Percentiles rank a stretch among this genome's conserved stretches.
phyloP scores from a whole-genome alignment of 2,888 invertebrate species.

The Crocallis elinguaria region DNA sequence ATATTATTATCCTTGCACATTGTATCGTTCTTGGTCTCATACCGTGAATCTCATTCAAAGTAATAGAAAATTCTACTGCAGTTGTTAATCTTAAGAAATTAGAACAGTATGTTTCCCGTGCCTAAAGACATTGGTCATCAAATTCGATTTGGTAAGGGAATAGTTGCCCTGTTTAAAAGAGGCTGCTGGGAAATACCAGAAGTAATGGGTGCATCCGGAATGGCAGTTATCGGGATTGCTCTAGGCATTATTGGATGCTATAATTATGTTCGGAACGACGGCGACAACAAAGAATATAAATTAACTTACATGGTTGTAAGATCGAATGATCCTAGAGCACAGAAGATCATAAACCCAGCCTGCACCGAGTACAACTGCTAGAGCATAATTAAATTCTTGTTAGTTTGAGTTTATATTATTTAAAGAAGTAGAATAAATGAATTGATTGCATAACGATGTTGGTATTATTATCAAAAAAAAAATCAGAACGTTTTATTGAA shows the following conservation, averaged over 20 bases:
- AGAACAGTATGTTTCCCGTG: constrained; percentile 45
- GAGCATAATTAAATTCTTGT: background rate
- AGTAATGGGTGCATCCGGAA: constrained; percentile 83
- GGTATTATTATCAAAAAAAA: too few relatives aligned
- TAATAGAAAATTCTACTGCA: too few relatives aligned
- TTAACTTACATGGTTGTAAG: constrained; percentile 85
- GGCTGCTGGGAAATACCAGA: constrained; percentile 90
- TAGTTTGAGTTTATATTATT: too few relatives aligned
- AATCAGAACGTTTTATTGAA: too few relatives aligned
- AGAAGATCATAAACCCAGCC: constrained; percentile 61
- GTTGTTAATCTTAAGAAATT: background rate
- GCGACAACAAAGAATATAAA: constrained; percentile 88
- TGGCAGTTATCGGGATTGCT: constrained; percentile 84
- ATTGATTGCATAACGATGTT: too few relatives aligned
- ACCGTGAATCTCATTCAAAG: too few relatives aligned
- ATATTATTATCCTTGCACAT: too few relatives aligned
- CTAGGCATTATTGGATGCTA: constrained; percentile 69
- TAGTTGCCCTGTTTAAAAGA: constrained; percentile 57
- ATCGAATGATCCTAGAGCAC: constrained; percentile 86
- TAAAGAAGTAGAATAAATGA: too few relatives aligned
- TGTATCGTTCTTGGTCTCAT: too few relatives aligned
- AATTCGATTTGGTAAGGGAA: constrained; percentile 55
- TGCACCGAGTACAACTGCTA: constrained; percentile 41
- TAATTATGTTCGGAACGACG: constrained; percentile 80
- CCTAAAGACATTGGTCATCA: constrained; percentile 60